Evolutionary conservation across 2,113 vertebrate genomes (phyloP).

Genomic region (Steatornis caripensis): DNA sequence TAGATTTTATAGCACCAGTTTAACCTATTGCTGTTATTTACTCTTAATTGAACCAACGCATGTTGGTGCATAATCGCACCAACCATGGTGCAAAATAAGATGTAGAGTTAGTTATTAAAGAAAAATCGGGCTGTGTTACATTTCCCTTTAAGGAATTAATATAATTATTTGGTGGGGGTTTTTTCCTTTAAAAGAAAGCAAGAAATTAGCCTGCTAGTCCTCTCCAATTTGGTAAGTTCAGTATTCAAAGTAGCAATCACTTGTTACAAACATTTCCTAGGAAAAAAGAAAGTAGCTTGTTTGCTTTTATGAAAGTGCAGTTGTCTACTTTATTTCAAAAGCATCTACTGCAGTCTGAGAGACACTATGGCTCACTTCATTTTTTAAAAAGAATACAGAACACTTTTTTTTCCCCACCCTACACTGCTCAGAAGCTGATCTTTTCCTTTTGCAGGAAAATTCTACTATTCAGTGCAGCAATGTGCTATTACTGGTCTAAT

Average conservation of each 20-base stretch:
- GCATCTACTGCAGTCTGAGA: not conserved
- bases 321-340: not conserved
- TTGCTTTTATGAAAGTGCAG: not conserved
- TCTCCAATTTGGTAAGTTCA: not conserved
- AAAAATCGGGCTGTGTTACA: not conserved
- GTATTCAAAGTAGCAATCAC: not conserved
- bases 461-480: not conserved
- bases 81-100: not conserved
- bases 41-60: not conserved
- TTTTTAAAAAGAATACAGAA: not conserved
- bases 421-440: not conserved
- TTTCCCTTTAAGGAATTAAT: not conserved
- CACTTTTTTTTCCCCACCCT: not conserved
- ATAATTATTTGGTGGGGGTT: too few relatives aligned
- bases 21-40: not conserved
- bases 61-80: too few relatives aligned
- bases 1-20: not conserved
- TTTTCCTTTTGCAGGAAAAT: not conserved
- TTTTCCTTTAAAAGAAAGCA: not conserved
- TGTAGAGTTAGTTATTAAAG: not conserved
- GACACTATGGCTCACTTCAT: not conserved
- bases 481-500: not conserved
- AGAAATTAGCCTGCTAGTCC: not conserved
- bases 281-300: not conserved
- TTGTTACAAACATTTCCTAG: not conserved